Conservation (phyloP, 2,888 invertebrate species). For the Antitype chi region DNA sequence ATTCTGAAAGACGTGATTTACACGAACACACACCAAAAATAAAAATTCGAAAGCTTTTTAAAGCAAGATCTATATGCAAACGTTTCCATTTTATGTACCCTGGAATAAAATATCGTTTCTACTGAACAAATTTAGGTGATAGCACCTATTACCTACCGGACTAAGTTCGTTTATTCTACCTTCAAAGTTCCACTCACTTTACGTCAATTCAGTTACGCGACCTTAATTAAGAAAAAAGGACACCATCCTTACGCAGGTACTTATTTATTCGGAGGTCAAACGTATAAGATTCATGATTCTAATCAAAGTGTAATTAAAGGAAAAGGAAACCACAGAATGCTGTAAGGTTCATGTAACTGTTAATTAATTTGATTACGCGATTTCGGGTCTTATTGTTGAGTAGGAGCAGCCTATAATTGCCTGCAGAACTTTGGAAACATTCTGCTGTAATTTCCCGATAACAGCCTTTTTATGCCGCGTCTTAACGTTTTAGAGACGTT, state of each 20-base stretch:
- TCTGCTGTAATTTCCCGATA: constrained; percentile 59
- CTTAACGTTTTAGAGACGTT: constrained; percentile 41
- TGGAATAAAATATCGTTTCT: constrained; percentile 39
- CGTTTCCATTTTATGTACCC: constrained; percentile 22
- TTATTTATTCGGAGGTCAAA: constrained; percentile 68
- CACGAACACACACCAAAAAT: constrained; percentile 42
- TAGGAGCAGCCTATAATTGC: constrained; percentile 36
- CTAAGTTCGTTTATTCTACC: constrained; percentile 64
- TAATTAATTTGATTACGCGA: constrained; percentile 54
- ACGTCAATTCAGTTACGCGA: constrained; percentile 67
- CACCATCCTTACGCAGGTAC: constrained; percentile 65
- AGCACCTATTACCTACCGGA: constrained; percentile 52
- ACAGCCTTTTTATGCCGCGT: constrained; percentile 50
- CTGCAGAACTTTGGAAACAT: constrained; percentile 20
- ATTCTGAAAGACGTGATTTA: constrained; percentile 31
- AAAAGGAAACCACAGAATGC: constrained; percentile 63
- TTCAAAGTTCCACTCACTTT: constrained; percentile 60
- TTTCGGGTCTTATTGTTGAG: constrained; percentile 37
- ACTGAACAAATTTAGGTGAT: constrained; percentile 39
- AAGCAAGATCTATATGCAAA: constrained; percentile 41
- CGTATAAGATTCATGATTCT: constrained; percentile 67
- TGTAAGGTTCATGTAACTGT: constrained; percentile 60
- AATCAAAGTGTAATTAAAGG: constrained; percentile 68
- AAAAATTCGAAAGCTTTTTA: constrained; percentile 46
- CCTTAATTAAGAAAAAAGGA: constrained; percentile 72